A percentile compares a stretch with the other conserved stretches of the same genome.
phyloP scores from a whole-genome alignment of 1,140 invertebrate species.

The Pomacea maculata region DNA sequence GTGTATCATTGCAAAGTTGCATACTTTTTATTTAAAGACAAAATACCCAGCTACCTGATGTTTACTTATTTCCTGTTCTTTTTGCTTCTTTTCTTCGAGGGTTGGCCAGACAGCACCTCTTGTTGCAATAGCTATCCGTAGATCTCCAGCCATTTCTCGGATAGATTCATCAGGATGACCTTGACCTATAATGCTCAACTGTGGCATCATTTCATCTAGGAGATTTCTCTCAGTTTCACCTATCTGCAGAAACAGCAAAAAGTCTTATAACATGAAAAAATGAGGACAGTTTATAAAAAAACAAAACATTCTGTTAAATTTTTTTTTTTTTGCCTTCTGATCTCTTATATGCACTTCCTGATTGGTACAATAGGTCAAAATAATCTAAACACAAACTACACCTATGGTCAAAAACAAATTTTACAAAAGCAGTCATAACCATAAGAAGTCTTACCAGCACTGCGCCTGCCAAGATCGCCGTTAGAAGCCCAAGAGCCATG shows the following conservation, averaged over 20 bases:
- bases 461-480: conserved; percentile 51
- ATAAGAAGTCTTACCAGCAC: conserved; percentile 35
- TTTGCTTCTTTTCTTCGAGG: conserved; percentile 26
- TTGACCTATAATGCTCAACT: conserved; percentile 63
- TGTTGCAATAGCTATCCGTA: conserved; percentile 67
- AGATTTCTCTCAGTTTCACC: conserved; percentile 56
- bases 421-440: neutral
- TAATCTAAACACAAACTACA: no score
- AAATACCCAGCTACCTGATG: neutral
- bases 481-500: conserved; percentile 62
- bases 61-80: neutral
- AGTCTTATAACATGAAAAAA: no score
- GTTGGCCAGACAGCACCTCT: conserved; percentile 61
- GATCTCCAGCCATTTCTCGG: conserved; percentile 59
- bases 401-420: neutral
- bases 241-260: conserved; percentile 33
- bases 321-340: no score
- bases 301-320: no score
- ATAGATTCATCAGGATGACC: conserved; percentile 56
- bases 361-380: no score
- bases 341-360: no score
- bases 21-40: neutral
- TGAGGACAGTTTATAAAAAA: no score
- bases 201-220: conserved; percentile 67
- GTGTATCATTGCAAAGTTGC: no score